Conservation (phyloP, 2,888 invertebrate species). For the Nudaria mundana region DNA sequence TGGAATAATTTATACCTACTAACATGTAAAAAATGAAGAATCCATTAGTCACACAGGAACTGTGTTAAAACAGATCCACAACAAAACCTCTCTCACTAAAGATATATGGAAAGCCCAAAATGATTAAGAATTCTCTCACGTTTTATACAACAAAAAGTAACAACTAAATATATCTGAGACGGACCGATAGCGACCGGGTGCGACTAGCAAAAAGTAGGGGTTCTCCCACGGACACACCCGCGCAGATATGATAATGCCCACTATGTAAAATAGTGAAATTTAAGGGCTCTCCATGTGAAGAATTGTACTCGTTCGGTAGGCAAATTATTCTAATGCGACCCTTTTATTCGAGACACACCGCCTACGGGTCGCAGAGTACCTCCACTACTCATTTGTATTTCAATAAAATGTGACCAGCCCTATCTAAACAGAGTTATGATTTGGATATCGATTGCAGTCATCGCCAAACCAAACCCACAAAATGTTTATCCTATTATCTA, state of each 20-base stretch:
- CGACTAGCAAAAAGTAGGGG: slow-evolving; percentile 75
- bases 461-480: slow-evolving; percentile 31
- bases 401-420: slow-evolving; percentile 77
- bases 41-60: too few relatives aligned
- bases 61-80: slow-evolving; percentile 28
- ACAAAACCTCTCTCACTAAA: slow-evolving; percentile 42
- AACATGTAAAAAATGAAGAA: too few relatives aligned
- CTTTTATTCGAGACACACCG: slow-evolving; percentile 77
- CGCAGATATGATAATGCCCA: slow-evolving; percentile 78
- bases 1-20: too few relatives aligned
- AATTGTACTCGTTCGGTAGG: slow-evolving; percentile 73
- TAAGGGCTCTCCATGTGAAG: slow-evolving; percentile 80
- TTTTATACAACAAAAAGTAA: slow-evolving; percentile 76
- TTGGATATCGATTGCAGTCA: slow-evolving; percentile 43
- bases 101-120: slow-evolving; percentile 45
- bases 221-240: slow-evolving; percentile 57
- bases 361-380: slow-evolving; percentile 58
- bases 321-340: slow-evolving; percentile 80
- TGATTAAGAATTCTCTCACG: slow-evolving; percentile 76
- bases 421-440: slow-evolving; percentile 73
- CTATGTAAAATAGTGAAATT: slow-evolving; percentile 81
- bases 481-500: slow-evolving; percentile 50
- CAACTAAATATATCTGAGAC: slow-evolving; percentile 80
- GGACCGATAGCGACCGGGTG: slow-evolving; percentile 74
- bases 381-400: slow-evolving; percentile 76